These are phyloP conservation scores for Irena cyanogastra DNA, from an alignment of 2,113 vertebrate genomes.

Conservation along the genomic window DNA sequence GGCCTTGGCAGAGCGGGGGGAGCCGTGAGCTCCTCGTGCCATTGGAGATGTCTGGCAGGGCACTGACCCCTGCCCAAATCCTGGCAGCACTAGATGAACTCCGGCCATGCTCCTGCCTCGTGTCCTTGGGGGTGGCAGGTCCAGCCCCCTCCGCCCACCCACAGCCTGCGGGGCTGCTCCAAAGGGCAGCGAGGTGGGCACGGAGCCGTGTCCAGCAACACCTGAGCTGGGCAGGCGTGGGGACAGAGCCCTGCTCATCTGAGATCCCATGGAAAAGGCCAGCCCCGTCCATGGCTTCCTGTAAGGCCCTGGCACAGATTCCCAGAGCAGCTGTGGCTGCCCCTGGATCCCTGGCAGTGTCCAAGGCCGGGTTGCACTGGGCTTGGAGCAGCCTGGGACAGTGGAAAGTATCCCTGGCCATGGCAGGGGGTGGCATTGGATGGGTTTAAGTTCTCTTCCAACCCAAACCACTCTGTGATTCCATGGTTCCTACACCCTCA, in stretches of 20 bases:
- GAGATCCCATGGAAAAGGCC: not conserved
- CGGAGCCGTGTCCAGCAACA: not conserved
- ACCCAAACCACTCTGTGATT: not conserved
- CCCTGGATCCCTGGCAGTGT: not conserved
- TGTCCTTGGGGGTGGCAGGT: not conserved
- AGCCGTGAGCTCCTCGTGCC: not conserved
- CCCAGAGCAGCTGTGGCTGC: not conserved
- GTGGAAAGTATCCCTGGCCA: not conserved
- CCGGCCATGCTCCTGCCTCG: accelerated
- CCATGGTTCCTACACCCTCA: not conserved
- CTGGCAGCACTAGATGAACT: not conserved
- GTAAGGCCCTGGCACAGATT: not conserved
- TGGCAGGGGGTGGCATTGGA: not conserved
- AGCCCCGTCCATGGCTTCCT: not conserved
- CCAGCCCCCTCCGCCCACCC: accelerated
- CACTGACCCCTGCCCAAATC: not conserved
- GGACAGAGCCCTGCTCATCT: not conserved
- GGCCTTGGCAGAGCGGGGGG: not conserved
- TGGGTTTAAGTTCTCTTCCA: not conserved
- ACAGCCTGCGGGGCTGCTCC: not conserved
- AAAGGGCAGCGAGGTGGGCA: not conserved
- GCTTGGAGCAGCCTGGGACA: not conserved
- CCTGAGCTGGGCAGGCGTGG: not conserved
- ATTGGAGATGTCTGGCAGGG: accelerated
- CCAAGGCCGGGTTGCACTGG: accelerated